phyloP scores from a whole-genome alignment of 2,113 vertebrate species.

The Rhinolophus sinicus region DNA sequence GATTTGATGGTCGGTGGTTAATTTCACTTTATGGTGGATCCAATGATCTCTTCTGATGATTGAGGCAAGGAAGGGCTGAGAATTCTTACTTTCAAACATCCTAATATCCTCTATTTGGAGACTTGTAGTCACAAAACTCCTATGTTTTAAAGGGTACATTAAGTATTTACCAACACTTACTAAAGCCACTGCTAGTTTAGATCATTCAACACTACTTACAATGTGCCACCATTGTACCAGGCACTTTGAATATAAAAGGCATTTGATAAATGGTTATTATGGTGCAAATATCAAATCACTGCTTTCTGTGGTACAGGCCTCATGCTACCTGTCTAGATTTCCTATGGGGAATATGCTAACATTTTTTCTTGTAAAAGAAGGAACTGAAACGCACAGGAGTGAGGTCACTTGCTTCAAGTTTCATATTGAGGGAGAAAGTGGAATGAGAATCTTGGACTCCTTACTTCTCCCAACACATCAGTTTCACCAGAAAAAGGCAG shows the following conservation, averaged over 20 bases:
- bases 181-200: background rate
- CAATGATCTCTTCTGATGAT: background rate
- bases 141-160: background rate
- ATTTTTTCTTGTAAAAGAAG: background rate
- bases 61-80: background rate
- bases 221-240: background rate
- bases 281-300: background rate
- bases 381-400: background rate
- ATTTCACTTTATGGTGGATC: background rate
- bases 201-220: background rate
- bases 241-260: background rate
- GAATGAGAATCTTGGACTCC: background rate
- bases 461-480: background rate
- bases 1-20: background rate
- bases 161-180: background rate
- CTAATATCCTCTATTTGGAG: background rate
- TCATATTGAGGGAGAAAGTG: background rate
- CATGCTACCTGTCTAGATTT: background rate
- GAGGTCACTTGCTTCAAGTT: background rate
- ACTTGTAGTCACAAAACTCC: background rate
- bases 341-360: rapidly evolving
- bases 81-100: background rate
- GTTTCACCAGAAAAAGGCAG: background rate
- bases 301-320: rapidly evolving
- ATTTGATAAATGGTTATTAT: background rate